Evolutionary conservation across 2,797 vertebrate species (phyloP).

Genomic region (Leptatherina wallacei): DNA sequence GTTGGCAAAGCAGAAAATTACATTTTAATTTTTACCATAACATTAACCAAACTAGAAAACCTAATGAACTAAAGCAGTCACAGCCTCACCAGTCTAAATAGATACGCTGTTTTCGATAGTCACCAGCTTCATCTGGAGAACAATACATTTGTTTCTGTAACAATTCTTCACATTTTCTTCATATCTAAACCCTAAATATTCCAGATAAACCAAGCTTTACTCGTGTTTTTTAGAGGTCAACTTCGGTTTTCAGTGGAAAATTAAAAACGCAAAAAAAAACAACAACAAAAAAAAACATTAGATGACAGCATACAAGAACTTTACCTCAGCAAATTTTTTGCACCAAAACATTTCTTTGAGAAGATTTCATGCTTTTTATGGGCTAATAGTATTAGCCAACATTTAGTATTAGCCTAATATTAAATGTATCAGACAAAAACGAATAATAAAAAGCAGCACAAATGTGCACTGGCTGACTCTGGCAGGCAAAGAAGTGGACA

Average conservation of each 20-base stretch:
- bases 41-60: neutral
- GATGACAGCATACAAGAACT: neutral
- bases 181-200: neutral
- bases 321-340: neutral
- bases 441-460: neutral
- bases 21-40: neutral
- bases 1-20: neutral
- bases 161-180: neutral
- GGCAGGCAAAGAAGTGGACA: slow-evolving; percentile 47
- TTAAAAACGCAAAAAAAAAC: too few relatives aligned
- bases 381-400: neutral
- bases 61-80: neutral
- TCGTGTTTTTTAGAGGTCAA: too few relatives aligned
- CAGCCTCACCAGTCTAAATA: neutral
- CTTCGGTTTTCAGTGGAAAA: too few relatives aligned
- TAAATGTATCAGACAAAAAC: neutral
- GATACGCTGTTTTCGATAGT: neutral
- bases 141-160: neutral
- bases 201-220: neutral
- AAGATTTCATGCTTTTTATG: neutral
- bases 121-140: too few relatives aligned
- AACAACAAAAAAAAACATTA: neutral
- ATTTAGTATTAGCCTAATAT: neutral
- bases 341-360: neutral
- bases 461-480: slow-evolving; percentile 22